Base-by-base conservation (phyloP, 2,888 invertebrate species). In the Apamea anceps region DNA sequence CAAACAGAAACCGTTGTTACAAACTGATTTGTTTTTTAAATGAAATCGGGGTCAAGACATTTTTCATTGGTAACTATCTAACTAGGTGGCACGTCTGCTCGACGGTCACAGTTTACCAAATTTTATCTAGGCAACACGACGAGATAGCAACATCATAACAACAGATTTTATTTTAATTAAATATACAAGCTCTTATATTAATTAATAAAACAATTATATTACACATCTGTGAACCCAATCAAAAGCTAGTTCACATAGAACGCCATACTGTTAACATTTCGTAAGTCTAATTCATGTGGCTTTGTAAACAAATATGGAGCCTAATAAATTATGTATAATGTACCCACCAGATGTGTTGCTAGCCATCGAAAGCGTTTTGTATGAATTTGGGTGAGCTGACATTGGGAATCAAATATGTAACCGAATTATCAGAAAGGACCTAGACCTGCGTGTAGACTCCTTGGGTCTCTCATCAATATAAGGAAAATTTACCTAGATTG, bases 141-240 rank as follows among this genome's bases (percentile, higher is more conserved):
- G n/a, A 57, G n/a, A 60, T 60, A 60, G n/a, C 57, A 60, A n/a
- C 12, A 60, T 60, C 80, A 48, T 48, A 70, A 7, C 63, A 72
- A 82, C 67, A 68, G 32, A 66, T 73, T 77, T 54, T 45, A 62
- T 73, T 67, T 60, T 67, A 72, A 72, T 78, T 28, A 25, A 75
- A 62, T 67, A n/a, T 54, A 28, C 60, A 65, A 72, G 32, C 54
- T 74, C 48, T n/a, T 21, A 12, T 42, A 74, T 18, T 67, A 73
- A 62, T 51, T 77, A 37, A 67, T 71, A 45, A 68, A 80, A 77
- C 68, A 15, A 77, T 72, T 63, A 75, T 51, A n/a, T 45, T 70
- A 79, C 71, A 81, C 84, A 82, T 83, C 83, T 91, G 90, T 72
- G 78, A 86, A 85, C 63, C 57, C 77, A 85, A 91, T 91, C 79